phyloP scores from a whole-genome alignment of 2,113 vertebrate genomes.

The Micronycteris hirsuta region DNA sequence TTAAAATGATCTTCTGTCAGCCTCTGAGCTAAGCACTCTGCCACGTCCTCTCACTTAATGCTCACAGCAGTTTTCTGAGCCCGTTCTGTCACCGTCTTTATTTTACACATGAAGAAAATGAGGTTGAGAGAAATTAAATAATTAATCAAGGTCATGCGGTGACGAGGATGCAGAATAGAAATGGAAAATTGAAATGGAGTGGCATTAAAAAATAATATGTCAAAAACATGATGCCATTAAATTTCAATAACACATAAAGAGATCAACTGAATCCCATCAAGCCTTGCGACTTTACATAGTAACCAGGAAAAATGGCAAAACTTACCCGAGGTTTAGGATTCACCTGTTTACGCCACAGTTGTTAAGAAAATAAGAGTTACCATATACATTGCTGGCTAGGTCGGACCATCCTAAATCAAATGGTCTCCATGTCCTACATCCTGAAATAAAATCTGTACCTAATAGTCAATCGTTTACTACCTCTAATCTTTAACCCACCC shows the following conservation, averaged over 20 bases:
- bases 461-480: neutral
- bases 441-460: neutral
- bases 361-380: neutral
- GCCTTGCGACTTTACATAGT: neutral
- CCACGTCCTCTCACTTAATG: neutral
- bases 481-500: neutral
- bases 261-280: neutral
- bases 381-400: neutral
- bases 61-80: neutral
- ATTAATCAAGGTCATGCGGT: slow-evolving; percentile 4
- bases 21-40: neutral
- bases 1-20: neutral
- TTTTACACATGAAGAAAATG: neutral
- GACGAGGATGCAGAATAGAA: neutral
- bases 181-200: neutral
- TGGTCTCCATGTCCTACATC: neutral
- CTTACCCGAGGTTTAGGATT: neutral
- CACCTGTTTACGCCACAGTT: neutral
- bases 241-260: slow-evolving; percentile 38
- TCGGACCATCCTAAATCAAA: neutral
- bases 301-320: neutral
- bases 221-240: slow-evolving; percentile 18
- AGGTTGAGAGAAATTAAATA: slow-evolving; percentile 8
- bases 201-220: slow-evolving; percentile 30
- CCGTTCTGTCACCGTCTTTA: neutral